These are phyloP conservation scores for Zosterops hypoxanthus DNA, from an alignment of 2,113 vertebrate genomes.

Conservation along the genomic window DNA sequence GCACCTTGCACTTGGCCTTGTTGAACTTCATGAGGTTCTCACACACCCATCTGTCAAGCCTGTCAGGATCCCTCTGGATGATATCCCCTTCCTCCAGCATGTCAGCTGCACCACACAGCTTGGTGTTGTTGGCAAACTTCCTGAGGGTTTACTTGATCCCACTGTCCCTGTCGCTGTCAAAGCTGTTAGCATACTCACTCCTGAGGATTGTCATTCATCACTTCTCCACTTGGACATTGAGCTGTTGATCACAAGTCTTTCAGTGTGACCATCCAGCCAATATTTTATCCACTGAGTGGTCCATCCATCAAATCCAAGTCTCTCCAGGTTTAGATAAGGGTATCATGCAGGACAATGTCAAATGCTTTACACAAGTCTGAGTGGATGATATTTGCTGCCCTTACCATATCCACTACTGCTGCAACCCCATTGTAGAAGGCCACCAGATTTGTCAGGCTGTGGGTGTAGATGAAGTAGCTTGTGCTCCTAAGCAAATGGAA, in stretches of 20 bases:
- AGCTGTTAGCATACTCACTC: background rate
- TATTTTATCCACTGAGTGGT: background rate
- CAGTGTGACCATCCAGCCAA: background rate
- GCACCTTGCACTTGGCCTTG: background rate
- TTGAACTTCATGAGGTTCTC: background rate
- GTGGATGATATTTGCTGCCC: background rate
- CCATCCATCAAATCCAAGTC: background rate
- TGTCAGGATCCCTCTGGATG: background rate
- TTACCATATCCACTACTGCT: background rate
- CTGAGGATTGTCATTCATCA: background rate
- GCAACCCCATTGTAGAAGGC: background rate
- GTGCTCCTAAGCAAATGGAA: background rate
- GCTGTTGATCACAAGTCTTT: background rate
- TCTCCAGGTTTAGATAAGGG: background rate
- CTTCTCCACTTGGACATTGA: background rate
- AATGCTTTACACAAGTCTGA: background rate
- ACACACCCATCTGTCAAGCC: background rate
- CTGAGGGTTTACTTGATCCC: background rate
- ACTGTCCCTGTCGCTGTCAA: background rate
- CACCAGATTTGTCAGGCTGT: background rate
- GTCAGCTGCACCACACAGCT: background rate
- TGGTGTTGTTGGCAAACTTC: background rate
- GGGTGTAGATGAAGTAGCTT: background rate
- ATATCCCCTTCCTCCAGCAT: accelerated
- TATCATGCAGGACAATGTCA: background rate